phyloP scores from a whole-genome alignment of 2,888 invertebrate genomes.

The Acanthosoma haemorrhoidale region DNA sequence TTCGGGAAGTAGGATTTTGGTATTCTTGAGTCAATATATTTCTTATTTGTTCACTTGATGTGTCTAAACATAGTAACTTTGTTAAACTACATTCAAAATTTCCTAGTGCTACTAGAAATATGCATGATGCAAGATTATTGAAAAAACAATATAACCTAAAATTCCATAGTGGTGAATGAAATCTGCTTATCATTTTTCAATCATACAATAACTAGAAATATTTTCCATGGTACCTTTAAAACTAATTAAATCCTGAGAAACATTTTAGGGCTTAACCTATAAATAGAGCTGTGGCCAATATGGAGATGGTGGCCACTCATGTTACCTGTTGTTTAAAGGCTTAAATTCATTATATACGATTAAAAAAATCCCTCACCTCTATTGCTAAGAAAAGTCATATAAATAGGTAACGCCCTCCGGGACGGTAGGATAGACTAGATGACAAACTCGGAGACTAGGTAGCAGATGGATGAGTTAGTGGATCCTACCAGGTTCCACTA shows the following conservation, averaged over 20 bases:
- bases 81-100: not conserved
- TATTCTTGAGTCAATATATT: slow-evolving; percentile 5
- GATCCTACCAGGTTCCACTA: slow-evolving; percentile 29
- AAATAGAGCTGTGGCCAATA: slow-evolving; percentile 18
- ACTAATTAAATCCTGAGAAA: not conserved
- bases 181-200: not conserved
- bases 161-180: not conserved
- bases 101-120: not conserved
- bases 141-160: no score
- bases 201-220: not conserved
- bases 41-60: slow-evolving; percentile 7
- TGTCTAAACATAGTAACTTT: slow-evolving; percentile 8
- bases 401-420: slow-evolving; percentile 86
- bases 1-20: slow-evolving; percentile 16
- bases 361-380: slow-evolving; percentile 60
- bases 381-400: slow-evolving; percentile 95
- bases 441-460: slow-evolving; percentile 34
- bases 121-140: not conserved
- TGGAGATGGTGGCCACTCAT: not conserved
- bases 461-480: slow-evolving; percentile 33
- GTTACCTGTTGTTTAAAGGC: not conserved
- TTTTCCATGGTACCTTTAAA: not conserved
- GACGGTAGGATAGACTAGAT: slow-evolving; percentile 52
- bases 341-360: not conserved
- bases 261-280: slow-evolving; percentile 20